A percentile compares a stretch with the other conserved stretches of the same genome.
Conservation (phyloP, 2,888 invertebrate species). For the Himalopsyche anomala region DNA sequence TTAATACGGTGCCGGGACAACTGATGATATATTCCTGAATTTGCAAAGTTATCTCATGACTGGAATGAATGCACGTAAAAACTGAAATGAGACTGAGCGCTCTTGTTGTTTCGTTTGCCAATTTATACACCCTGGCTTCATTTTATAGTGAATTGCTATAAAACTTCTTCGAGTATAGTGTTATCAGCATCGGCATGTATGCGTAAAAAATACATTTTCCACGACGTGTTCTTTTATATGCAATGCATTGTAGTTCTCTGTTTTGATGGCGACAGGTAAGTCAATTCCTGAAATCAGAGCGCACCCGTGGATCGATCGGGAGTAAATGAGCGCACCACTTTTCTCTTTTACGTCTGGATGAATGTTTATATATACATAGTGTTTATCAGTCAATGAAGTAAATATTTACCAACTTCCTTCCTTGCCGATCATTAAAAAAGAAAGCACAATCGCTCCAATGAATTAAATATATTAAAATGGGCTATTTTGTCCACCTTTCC, state of each 20-base stretch:
- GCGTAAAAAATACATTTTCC: conserved; percentile 53
- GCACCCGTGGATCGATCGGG: background rate
- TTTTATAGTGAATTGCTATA: conserved; percentile 68
- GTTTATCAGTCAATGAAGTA: background rate
- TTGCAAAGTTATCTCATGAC: conserved; percentile 57
- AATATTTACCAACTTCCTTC: background rate
- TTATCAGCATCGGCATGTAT: conserved; percentile 58
- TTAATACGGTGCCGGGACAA: conserved; percentile 38
- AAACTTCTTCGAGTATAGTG: conserved; percentile 57
- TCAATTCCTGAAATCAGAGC: conserved; percentile 27
- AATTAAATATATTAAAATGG: too few species aligned
- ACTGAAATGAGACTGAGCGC: conserved; percentile 67
- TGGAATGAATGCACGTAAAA: conserved; percentile 64
- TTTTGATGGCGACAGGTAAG: conserved; percentile 41
- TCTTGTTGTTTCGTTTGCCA: conserved; percentile 75
- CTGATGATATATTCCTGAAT: conserved; percentile 52
- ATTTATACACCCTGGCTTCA: conserved; percentile 78
- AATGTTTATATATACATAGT: background rate
- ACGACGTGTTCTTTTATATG: conserved; percentile 44
- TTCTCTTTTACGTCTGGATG: background rate
- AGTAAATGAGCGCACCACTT: conserved; percentile 1
- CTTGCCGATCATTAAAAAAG: too few species aligned
- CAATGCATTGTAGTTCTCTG: conserved; percentile 34
- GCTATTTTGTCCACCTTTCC: too few species aligned
- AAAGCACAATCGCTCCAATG: too few species aligned